Evolutionary conservation across 2,113 vertebrate genomes (phyloP), one percentile per base, ranked within the genome.

Genomic region (Datnioides undecimradiatus): DNA sequence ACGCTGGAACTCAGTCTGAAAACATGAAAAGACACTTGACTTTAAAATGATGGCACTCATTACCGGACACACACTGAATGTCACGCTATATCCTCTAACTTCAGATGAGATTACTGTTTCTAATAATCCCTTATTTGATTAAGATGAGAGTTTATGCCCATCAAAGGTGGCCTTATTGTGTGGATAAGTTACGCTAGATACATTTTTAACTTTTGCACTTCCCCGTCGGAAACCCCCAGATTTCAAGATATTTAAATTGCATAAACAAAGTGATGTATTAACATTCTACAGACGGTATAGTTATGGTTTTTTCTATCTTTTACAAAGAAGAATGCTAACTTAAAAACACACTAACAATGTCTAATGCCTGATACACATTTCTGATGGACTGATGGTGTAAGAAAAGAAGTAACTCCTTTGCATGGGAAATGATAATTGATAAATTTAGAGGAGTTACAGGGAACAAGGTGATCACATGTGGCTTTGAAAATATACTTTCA

Each of bases 1-100:
- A 5, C 97, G 96, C 78, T 98, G 95, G 87, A 99, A 99, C 88
- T 99, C 97, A 0, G 96, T 93, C 98, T 99, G 90, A 73, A 46
- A 83, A 54, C 9, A 82, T 0, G 13, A 52, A 17, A 16, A 27
- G 0, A 11, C 3, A 40, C n/a, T 63, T 16, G 17, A 25, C 27
- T 29, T 23, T 11, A 29, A 60, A 3, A 31, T 40, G 6, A 5
- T 38, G 31, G 51, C 21, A 27, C 19, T 29, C 25, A 33, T 27
- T 62, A 33, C 21, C 46, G 13, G 21, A 29, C 31, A 81, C 23
- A 3, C 9, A 16, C 8, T 16, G 21, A 2, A 12, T 14, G 8
- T 51, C 5, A 1, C 9, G 29, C 19, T 71, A 27, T 16, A 29
- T 48, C 29, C 17, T 57, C 23, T 14, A 51, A 12, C 5, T 16